Base-by-base conservation (phyloP, 2,113 vertebrate genomes). In the Sinosuthora webbiana region DNA sequence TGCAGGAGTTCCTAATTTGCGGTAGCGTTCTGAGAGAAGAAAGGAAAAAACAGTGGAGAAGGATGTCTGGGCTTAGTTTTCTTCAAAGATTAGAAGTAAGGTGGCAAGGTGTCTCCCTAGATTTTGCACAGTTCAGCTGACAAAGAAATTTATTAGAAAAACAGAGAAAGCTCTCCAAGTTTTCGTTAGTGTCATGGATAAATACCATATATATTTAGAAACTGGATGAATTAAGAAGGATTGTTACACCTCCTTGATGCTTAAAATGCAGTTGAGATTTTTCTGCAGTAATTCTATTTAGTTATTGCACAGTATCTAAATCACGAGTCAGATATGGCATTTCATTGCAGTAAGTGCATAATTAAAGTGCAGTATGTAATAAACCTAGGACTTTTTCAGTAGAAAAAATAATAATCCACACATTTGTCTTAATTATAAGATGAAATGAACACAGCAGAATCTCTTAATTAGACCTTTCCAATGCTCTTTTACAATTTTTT, bases 401-500 rank as follows among this genome's bases (percentile, higher is more conserved):
- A 25, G 28, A 21, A 25, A 78, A 76, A 68, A 67, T 70, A 78
- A 41, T 15, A 74, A 82, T 60, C 30, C 16, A 73, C 16, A 60
- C 7, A 52, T 47, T 76, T 82, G 20, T 82, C 82, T 90, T 93
- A 88, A 90, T 96, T 93, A 78, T 42, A 67, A 63, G 23, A 47
- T 90, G 49, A 95, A 28, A 67, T n/a, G 22, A 94, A 57, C 33
- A 47, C 35, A 37, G 20, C 16, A 70, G 77, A 91, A 10, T 45
- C 25, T 69, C 52, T 83, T 97, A 96, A 88, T 96, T 86, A 80
- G 35, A 30, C 13, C 35, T 90, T 97, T 68, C 39, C 22, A 65
- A 11, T 74, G 52, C 11, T 92, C n/a, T 31, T 88, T n/a, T 52
- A 42, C 11, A 14, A 2, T 35, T 74, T 23, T 59, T 67, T 90